A percentile compares a stretch with the other conserved stretches of the same genome.
Evolutionary conservation across 2,113 vertebrate genomes (phyloP).

Genomic region (Tyto alba): DNA sequence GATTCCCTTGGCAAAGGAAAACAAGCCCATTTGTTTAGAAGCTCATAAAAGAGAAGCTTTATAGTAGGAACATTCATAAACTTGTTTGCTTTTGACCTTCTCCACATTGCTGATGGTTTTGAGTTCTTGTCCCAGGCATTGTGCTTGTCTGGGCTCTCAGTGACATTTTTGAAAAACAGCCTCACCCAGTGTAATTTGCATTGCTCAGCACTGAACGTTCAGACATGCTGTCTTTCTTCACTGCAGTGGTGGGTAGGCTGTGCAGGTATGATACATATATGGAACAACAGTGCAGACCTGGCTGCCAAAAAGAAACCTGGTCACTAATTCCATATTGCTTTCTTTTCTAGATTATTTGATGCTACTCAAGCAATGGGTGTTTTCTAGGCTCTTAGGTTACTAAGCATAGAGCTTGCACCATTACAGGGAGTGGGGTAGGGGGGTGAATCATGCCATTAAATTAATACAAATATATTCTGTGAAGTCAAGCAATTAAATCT

Average conservation of each 20-base stretch:
- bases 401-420: neutral
- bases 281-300: neutral
- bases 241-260: neutral
- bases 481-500: neutral
- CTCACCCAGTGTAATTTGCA: neutral
- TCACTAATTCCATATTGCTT: neutral
- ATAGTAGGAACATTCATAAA: conserved; percentile 49
- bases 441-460: neutral
- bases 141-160: neutral
- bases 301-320: neutral
- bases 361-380: neutral
- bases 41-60: conserved; percentile 46
- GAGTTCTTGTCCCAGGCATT: neutral
- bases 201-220: neutral
- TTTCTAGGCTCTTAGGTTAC: neutral
- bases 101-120: neutral
- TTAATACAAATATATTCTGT: neutral
- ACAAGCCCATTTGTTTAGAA: conserved; percentile 42
- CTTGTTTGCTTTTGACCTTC: conserved; percentile 62
- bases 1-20: conserved; percentile 12
- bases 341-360: neutral
- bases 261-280: neutral
- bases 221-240: neutral
- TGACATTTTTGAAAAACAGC: conserved; percentile 13
- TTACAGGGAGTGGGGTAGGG: neutral